Base-by-base conservation (phyloP, 64 coral and sea anemone genomes). In the Actinia equina region DNA sequence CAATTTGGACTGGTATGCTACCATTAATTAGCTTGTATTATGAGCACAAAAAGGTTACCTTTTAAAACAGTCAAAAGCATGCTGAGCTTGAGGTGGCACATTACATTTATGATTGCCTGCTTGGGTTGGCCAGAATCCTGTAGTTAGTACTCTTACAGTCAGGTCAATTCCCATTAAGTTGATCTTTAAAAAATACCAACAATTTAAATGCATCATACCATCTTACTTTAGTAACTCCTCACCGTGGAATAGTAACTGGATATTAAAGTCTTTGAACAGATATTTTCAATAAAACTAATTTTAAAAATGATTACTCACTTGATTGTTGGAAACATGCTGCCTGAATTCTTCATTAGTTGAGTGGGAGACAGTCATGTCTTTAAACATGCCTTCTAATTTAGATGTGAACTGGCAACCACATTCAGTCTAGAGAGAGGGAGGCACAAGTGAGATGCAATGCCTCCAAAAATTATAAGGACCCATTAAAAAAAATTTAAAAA, bases 371-470 rank as follows among this genome's bases (percentile, higher is more conserved):
- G 93, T 88, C 88, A 99, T 99, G 88, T 99, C 97, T 54, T 99
- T 99, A 82, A 99, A 99, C 97, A 99, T 99, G 41, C 97, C 97
- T 85, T 99, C 97, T n/a, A 99, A 88, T 53, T 99, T 99, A 20
- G 97, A 99, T 27, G 97, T 99, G 87, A 99, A 99, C 84, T 99
- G 97, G 91, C 97, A 99, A 22, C 97, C 97, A 90, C 97, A 99
- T 51, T 99, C 97, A 45, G 93, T 99, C 97, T 99, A 87, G 7
- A 92, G 87, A 92, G 27, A 83, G 18, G 54, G 43, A 92, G 44
- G 22, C 20, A 74, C 10, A 25, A 41, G 25, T 13, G 52, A 81
- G 15, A 43, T 44, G 43, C 11, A 44, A 44, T 8, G 10, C 17
- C 46, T 49, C 2, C 46, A 49, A 49, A 0, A 49, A 1, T 6